Evolutionary conservation across 2,888 invertebrate genomes (phyloP), one percentile per base, ranked within the genome.

Genomic region (Amphipoea oculea): DNA sequence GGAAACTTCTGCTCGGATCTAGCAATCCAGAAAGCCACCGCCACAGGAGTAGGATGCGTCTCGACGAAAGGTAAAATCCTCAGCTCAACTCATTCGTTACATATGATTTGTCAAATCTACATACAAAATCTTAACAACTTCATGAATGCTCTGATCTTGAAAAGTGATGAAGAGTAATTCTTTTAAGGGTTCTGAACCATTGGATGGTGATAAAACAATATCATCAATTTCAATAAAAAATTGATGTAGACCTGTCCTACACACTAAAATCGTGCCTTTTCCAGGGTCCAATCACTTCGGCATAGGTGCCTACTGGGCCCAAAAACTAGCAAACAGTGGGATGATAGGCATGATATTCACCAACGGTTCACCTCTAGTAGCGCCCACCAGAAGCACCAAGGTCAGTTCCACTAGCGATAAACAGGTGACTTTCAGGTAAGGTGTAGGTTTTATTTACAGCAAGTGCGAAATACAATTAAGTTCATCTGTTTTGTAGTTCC

Each of bases 231-330:
- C 5, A n/a, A n/a, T 48, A 45, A 45, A 60, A 29, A 40, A n/a
- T 20, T n/a, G 9, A 57, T 42, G 9, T 20, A 45, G 36, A 36
- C 4, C 36, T 11, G 5, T 23, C 48, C 36, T 12, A 60, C 57
- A 29, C n/a, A 73, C 36, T 42, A 72, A n/a, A 20, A 17, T 51
- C n/a, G 14, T 54, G 1, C 14, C 6, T 54, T n/a, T 71, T 81
- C 14, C 68, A 81, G 80, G n/a, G 14, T 69, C 68, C 40, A 81
- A 76, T n/a, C 68, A 81, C 57, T 81, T 63, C 42, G 80, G 80
- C 20, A 65, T 81, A 57, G 14, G 83, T 57, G 80, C 83, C 3
- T 81, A 57, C 77, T 81, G 83, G 77, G 77, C 62, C n/a, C 42
- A 14, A 1, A 77, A 40, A 65, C 1, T 83, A 11, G 23, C 83